Evolutionary conservation across 1,140 invertebrate genomes (phyloP).

Genomic region (Coboldia fuscipes): DNA sequence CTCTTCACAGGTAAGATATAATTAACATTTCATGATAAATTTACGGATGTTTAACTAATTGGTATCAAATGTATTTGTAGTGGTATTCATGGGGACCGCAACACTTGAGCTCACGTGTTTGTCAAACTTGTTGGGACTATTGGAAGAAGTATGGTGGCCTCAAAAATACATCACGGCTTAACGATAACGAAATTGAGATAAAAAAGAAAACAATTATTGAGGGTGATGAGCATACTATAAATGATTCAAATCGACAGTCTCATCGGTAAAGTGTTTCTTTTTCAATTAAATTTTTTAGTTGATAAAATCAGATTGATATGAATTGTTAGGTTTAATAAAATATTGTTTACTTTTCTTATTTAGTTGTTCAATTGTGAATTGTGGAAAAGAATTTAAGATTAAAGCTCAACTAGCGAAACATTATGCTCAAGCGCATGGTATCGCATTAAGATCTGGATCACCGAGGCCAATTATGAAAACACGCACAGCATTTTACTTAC

Average conservation of each 20-base stretch:
- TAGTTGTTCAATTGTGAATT: slow-evolving; percentile 71
- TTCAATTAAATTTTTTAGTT: neutral
- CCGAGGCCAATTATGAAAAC: slow-evolving; percentile 91
- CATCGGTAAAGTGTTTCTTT: slow-evolving; percentile 11
- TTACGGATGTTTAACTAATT: slow-evolving; percentile 3
- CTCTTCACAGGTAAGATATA: slow-evolving; percentile 13
- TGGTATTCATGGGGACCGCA: slow-evolving; percentile 94
- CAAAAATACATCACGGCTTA: slow-evolving; percentile 40
- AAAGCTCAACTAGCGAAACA: slow-evolving; percentile 82
- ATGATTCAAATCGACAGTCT: slow-evolving; percentile 22
- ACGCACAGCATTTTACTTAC: slow-evolving; percentile 82
- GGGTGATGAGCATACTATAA: slow-evolving; percentile 23
- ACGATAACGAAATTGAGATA: slow-evolving; percentile 27
- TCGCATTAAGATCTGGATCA: slow-evolving; percentile 41
- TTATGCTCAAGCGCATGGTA: slow-evolving; percentile 76
- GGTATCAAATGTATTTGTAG: slow-evolving; percentile 24
- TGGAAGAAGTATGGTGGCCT: slow-evolving; percentile 98
- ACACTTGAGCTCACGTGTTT: slow-evolving; percentile 75
- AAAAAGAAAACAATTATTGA: slow-evolving; percentile 25
- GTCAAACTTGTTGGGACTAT: slow-evolving; percentile 85
- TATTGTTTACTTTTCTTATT: neutral
- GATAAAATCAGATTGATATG: neutral
- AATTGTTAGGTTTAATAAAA: too few species aligned
- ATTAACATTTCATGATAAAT: neutral
- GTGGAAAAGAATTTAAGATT: slow-evolving; percentile 85